These are phyloP conservation scores for Xylota sylvarum DNA, from an alignment of 2,888 invertebrate species.

Conservation along the genomic window DNA sequence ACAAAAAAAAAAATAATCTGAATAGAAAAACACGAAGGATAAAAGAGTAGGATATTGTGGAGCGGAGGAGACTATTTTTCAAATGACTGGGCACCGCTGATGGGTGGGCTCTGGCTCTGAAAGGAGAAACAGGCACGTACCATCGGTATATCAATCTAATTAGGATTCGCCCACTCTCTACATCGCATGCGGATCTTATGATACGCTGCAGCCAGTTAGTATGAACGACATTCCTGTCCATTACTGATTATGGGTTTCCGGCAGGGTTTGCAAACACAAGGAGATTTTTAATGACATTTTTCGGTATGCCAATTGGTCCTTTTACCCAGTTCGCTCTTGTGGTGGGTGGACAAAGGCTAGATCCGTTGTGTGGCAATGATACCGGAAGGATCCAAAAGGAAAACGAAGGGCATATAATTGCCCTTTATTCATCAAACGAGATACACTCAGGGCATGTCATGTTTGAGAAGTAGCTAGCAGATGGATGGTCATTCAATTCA, in stretches of 20 bases:
- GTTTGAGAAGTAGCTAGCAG: constrained; percentile 38
- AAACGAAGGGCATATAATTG: constrained; percentile 54
- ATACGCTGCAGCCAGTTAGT: constrained; percentile 39
- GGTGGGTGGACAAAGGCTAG: neutral
- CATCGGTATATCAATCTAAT: constrained; percentile 65
- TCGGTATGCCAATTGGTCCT: constrained; percentile 30
- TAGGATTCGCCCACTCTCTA: constrained; percentile 48
- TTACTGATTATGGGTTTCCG: constrained; percentile 64
- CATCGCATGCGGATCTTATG: constrained; percentile 28
- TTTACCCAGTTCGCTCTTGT: neutral
- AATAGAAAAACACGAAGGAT: constrained; percentile 41
- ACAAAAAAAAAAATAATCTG: constrained; percentile 28
- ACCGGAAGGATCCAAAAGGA: constrained; percentile 58
- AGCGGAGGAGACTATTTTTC: constrained; percentile 54
- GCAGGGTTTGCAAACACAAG: constrained; percentile 53
- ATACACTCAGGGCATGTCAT: constrained; percentile 28
- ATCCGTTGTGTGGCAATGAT: constrained; percentile 46
- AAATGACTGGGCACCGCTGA: constrained; percentile 51
- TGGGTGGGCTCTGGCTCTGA: constrained; percentile 23
- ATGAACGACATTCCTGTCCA: constrained; percentile 37
- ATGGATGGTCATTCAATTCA: constrained; percentile 19
- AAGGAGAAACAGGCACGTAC: constrained; percentile 30
- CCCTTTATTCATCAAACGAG: constrained; percentile 45
- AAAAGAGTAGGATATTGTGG: constrained; percentile 50
- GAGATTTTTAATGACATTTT: constrained; percentile 62